Evolutionary conservation across 2,888 invertebrate genomes (phyloP).

Genomic region (Elysia crispata): DNA sequence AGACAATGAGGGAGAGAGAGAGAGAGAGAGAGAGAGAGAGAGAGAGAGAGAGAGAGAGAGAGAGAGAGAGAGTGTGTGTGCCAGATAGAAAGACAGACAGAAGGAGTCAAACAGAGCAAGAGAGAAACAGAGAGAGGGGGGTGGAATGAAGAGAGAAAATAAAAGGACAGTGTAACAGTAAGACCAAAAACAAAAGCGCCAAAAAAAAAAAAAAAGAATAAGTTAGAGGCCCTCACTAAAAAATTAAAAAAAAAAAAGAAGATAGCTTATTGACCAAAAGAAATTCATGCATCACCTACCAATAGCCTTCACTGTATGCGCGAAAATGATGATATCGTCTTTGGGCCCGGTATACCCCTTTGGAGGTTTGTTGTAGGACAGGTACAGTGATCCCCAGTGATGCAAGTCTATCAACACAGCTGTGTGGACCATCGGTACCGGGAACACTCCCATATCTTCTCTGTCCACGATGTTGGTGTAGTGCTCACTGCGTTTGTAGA

Average conservation of each 20-base stretch:
- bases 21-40: too few relatives aligned
- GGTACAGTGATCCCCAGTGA: slow-evolving; percentile 80
- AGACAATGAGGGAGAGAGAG: too few relatives aligned
- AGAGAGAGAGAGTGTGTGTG: too few relatives aligned
- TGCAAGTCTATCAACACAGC: slow-evolving; percentile 89
- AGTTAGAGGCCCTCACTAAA: not conserved
- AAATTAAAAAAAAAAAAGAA: not conserved
- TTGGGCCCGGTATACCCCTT: slow-evolving; percentile 83
- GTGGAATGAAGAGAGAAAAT: too few relatives aligned
- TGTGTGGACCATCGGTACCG: slow-evolving; percentile 94
- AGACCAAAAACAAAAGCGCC: too few relatives aligned
- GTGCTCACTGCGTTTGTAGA: slow-evolving; percentile 89
- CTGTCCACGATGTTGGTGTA: slow-evolving; percentile 88
- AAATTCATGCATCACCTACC: too few relatives aligned
- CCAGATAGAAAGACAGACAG: too few relatives aligned
- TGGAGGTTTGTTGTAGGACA: slow-evolving; percentile 87
- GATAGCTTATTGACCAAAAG: not conserved
- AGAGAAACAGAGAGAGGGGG: too few relatives aligned
- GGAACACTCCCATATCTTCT: slow-evolving; percentile 83
- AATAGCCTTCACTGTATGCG: slow-evolving; percentile 86
- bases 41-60: too few relatives aligned
- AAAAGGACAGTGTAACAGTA: too few relatives aligned
- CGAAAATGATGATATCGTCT: slow-evolving; percentile 96
- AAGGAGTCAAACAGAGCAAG: too few relatives aligned
- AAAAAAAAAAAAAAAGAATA: too few relatives aligned